Percentiles rank a stretch among this genome's conserved stretches.
Evolutionary conservation across 2,113 vertebrate species (phyloP).

Genomic region (Malurus elegans): DNA sequence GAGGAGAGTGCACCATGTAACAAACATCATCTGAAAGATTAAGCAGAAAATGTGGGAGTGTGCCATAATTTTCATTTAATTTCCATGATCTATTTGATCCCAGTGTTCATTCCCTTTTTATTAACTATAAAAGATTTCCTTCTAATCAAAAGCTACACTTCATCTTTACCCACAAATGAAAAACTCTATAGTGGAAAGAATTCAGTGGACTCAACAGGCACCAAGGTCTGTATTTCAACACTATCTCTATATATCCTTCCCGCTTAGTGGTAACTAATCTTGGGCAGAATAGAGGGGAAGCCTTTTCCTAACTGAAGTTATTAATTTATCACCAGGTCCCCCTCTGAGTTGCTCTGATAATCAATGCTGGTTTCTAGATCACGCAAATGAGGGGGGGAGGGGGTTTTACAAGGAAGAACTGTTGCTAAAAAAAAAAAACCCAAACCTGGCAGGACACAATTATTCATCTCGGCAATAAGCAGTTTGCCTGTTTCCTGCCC

Average conservation of each 20-base stretch:
- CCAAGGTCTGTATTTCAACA: neutral
- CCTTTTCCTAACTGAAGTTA: slow-evolving; percentile 55
- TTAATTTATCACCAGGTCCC: slow-evolving; percentile 65
- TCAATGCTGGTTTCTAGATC: slow-evolving; percentile 64
- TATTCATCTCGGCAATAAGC: slow-evolving; percentile 52
- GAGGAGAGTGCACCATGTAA: neutral
- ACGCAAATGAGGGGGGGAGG: slow-evolving; percentile 59
- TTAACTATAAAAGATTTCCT: slow-evolving; percentile 57
- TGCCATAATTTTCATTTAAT: slow-evolving; percentile 63
- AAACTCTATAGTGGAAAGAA: slow-evolving; percentile 44
- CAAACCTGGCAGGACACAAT: slow-evolving; percentile 53
- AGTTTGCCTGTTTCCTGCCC: neutral
- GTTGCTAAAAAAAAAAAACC: neutral
- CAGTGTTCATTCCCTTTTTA: slow-evolving; percentile 12
- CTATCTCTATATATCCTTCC: neutral
- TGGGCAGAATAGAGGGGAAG: slow-evolving; percentile 30
- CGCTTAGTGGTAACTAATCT: neutral
- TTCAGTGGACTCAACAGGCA: slow-evolving; percentile 62
- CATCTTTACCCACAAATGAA: slow-evolving; percentile 53
- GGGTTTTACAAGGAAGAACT: slow-evolving; percentile 24
- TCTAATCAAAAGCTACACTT: slow-evolving; percentile 67
- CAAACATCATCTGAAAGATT: slow-evolving; percentile 40
- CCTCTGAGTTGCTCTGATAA: slow-evolving; percentile 67
- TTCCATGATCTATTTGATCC: slow-evolving; percentile 58
- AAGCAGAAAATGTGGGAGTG: slow-evolving; percentile 44